A percentile compares a stretch with the other conserved stretches of the same genome.
Conservation (phyloP, 1,140 invertebrate genomes). For the Anoplolepis gracilipes region DNA sequence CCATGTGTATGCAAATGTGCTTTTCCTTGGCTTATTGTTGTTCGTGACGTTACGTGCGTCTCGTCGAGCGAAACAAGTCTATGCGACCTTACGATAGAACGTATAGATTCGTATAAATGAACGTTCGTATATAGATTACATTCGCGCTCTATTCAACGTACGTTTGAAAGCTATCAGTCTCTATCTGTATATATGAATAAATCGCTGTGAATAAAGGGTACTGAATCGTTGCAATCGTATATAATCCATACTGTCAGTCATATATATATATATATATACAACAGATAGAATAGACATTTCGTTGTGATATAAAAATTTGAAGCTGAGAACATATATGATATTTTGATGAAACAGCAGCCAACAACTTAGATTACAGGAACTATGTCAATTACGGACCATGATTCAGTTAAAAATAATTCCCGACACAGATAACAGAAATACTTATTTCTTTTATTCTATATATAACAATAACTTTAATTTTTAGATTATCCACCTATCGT, state of each 20-base stretch:
- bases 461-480: too few relatives aligned
- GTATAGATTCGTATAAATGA: slow-evolving; percentile 3
- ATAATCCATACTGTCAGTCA: not conserved
- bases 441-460: too few relatives aligned
- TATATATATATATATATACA: not conserved
- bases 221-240: not conserved
- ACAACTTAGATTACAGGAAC: not conserved
- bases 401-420: too few relatives aligned
- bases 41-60: slow-evolving; percentile 2
- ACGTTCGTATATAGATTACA: not conserved
- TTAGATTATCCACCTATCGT: too few relatives aligned
- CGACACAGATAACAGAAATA: too few relatives aligned
- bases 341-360: not conserved
- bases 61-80: slow-evolving; percentile 24
- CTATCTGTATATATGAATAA: not conserved
- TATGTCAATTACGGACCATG: too few relatives aligned
- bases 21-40: slow-evolving; percentile 39
- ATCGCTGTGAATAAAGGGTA: not conserved
- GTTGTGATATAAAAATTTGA: not conserved
- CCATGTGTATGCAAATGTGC: slow-evolving; percentile 44
- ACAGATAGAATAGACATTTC: not conserved
- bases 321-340: not conserved
- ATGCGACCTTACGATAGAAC: slow-evolving; percentile 14
- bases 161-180: not conserved
- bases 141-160: not conserved